Base-by-base conservation (phyloP, 2,113 vertebrate species). In the Apaloderma vittatum region DNA sequence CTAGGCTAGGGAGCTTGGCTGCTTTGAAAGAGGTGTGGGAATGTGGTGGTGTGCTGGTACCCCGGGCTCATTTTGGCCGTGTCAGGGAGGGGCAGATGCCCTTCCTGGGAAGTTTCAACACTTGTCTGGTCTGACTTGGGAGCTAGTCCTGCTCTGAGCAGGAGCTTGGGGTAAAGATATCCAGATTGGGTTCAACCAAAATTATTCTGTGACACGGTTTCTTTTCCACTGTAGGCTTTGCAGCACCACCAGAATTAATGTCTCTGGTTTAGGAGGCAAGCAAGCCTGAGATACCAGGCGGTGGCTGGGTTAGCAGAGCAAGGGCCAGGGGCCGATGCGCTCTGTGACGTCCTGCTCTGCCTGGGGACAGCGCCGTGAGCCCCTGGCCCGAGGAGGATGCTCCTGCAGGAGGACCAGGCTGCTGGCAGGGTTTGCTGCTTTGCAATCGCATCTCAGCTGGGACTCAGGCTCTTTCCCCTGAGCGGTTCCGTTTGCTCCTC, bases 361-460 rank as follows among this genome's bases (percentile, higher is more conserved):
- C 79, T 4, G 11, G 80, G 86, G 91, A 65, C 54, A 14, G 29
- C 8, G 86, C 83, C 19, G 5, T 0, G 1, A 1, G 4, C 34
- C 12, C 27, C 73, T 1, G 11, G 20, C 55, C 87, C 37, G 4
- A 12, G 34, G 68, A 55, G 43, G 77, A 48, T 9, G 46, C 23
- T 92, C 65, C 86, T 1, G 0, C 4, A 2, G 43, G 79, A 96
- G 88, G 67, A 88, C 96, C 88, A 54, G 86, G 86, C 94, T 93
- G 93, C 95, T 91, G 91, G 37, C 91, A 32, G 20, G 90, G 87
- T 92, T 93, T 86, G 58, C 85, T 94, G 88, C 93, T 96, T 76
- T 17, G 11, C 86, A 74, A 5, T 80, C 58, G 0, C 45, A 16
- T 37, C 61, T 34, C 70, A 11, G 27, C 71, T 48, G 71, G 32